Evolutionary conservation across 2,797 vertebrate genomes (phyloP).

Genomic region (Meriones psammophilus): DNA sequence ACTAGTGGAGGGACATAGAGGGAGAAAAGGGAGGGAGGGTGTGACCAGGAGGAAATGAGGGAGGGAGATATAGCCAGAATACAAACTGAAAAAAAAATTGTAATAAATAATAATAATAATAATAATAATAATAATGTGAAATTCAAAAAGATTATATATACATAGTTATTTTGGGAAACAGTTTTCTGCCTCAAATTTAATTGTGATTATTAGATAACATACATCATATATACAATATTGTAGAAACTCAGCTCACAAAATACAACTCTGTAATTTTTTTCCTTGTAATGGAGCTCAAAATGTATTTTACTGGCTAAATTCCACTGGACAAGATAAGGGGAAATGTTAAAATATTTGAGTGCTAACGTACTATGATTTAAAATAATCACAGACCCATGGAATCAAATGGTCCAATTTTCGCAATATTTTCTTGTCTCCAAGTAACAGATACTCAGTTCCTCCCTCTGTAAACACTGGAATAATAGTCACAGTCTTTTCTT

Average conservation of each 20-base stretch:
- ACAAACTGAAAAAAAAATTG: too few relatives aligned
- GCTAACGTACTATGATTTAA: neutral
- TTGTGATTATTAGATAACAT: conserved; percentile 36
- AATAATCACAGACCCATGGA: neutral
- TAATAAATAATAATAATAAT: too few relatives aligned
- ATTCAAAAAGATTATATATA: neutral
- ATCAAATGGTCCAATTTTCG: conserved; percentile 57
- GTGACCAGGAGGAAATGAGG: too few relatives aligned
- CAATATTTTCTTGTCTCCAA: conserved; percentile 48
- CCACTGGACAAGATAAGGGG: neutral
- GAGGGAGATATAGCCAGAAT: too few relatives aligned
- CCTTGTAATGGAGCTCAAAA: neutral
- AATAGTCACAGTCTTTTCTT: neutral
- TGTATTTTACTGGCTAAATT: conserved; percentile 62
- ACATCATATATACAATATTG: neutral
- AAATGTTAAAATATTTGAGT: conserved; percentile 22
- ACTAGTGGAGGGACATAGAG: too few relatives aligned
- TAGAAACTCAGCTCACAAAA: conserved; percentile 23
- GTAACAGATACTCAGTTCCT: conserved; percentile 26
- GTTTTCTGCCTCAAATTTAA: neutral
- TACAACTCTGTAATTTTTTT: neutral
- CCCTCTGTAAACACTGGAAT: neutral
- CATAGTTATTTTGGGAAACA: conserved; percentile 20
- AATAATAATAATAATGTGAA: too few relatives aligned
- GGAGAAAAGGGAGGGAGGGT: too few relatives aligned